Percentiles rank a stretch among this genome's conserved stretches.
Conservation (phyloP, 1,140 invertebrate species). For the Cydia amplana region DNA sequence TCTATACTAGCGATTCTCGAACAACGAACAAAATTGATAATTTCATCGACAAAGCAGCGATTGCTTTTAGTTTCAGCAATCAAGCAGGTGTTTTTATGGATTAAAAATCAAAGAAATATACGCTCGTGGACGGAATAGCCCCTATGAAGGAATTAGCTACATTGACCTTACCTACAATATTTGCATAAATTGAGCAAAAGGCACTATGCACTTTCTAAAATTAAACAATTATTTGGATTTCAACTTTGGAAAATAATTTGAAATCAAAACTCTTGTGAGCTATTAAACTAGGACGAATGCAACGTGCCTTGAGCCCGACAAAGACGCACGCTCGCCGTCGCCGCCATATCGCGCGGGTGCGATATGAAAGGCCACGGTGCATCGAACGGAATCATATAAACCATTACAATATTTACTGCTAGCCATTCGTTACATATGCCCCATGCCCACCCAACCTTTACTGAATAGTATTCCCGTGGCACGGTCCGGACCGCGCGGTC, state of each 20-base stretch:
- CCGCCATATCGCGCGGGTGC: not conserved
- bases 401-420: constrained; percentile 42
- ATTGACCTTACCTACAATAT: constrained; percentile 45
- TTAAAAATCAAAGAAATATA: no score
- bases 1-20: no score
- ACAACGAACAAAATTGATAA: no score
- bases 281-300: constrained; percentile 44
- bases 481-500: constrained; percentile 47
- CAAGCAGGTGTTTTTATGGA: no score
- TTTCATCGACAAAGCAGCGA: no score
- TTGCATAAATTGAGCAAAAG: constrained; percentile 65
- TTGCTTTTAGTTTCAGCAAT: no score
- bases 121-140: no score
- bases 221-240: constrained; percentile 56
- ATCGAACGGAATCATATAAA: constrained; percentile 28
- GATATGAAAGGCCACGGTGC: constrained; percentile 14
- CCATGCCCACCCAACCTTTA: constrained; percentile 45
- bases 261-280: constrained; percentile 32
- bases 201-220: constrained; percentile 67
- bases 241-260: constrained; percentile 50
- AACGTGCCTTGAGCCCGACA: constrained; percentile 66
- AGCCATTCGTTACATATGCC: constrained; percentile 43
- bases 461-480: constrained; percentile 42
- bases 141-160: no score
- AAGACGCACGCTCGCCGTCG: constrained; percentile 34